phyloP scores from a whole-genome alignment of 2,797 vertebrate species.

The Lophius americanus region DNA sequence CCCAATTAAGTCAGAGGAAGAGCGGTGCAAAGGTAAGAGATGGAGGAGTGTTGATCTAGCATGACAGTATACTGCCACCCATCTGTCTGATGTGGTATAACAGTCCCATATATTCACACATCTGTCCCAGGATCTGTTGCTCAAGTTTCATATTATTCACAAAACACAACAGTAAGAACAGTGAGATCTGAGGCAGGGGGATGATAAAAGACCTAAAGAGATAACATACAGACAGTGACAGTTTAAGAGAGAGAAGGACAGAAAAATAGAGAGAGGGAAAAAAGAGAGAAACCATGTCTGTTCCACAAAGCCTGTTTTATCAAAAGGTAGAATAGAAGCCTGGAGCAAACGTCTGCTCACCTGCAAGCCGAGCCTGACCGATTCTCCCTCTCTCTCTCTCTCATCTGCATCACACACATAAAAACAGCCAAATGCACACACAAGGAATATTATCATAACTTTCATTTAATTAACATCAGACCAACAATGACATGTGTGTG shows the following conservation, averaged over 20 bases:
- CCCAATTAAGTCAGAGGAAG: slow-evolving; percentile 25
- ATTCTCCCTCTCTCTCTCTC: slow-evolving; percentile 18
- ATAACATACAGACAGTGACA: slow-evolving; percentile 89
- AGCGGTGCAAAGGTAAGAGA: neutral
- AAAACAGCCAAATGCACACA: slow-evolving; percentile 40
- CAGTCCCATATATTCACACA: slow-evolving; percentile 70
- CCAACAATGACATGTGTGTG: slow-evolving; percentile 25
- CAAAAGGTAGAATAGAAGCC: slow-evolving; percentile 83
- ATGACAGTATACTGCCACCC: slow-evolving; percentile 97
- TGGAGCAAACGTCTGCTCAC: slow-evolving; percentile 88
- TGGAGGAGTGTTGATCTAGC: slow-evolving; percentile 74
- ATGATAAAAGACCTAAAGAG: slow-evolving; percentile 89
- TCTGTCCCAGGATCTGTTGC: slow-evolving; percentile 82
- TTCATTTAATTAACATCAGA: slow-evolving; percentile 50
- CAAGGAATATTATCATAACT: slow-evolving; percentile 55
- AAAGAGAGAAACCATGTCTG: slow-evolving; percentile 44
- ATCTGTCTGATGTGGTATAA: slow-evolving; percentile 87
- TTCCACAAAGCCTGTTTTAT: slow-evolving; percentile 88
- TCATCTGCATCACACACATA: slow-evolving; percentile 18
- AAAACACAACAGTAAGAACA: slow-evolving; percentile 58
- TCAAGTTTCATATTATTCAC: slow-evolving; percentile 83
- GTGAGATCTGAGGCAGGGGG: slow-evolving; percentile 87
- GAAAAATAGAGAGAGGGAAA: slow-evolving; percentile 25
- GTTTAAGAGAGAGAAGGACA: slow-evolving; percentile 53
- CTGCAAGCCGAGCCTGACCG: slow-evolving; percentile 79